These are phyloP conservation scores for Hipposideros armiger DNA, from an alignment of 2,113 vertebrate genomes.

Conservation along the genomic window DNA sequence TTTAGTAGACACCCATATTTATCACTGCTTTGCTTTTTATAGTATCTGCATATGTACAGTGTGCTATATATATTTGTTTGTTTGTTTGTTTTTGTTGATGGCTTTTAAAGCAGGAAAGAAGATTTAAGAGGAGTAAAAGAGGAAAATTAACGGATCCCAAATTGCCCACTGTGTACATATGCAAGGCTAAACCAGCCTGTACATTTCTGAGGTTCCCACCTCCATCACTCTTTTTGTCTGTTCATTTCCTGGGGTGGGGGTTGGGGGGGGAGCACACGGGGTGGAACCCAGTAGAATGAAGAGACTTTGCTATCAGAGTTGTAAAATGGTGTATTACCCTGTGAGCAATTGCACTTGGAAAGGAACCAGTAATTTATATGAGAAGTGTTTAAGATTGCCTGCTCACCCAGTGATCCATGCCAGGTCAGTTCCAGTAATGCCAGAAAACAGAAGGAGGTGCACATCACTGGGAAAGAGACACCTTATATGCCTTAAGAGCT, in stretches of 20 bases:
- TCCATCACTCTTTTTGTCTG: constrained; percentile 70
- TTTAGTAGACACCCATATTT: constrained; percentile 26
- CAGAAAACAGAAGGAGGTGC: constrained; percentile 72
- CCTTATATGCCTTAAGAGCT: constrained; percentile 61
- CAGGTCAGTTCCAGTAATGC: constrained; percentile 79
- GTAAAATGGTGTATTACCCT: constrained; percentile 78
- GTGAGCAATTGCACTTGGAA: constrained; percentile 78
- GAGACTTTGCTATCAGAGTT: constrained; percentile 78
- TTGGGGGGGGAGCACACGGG: too few species aligned
- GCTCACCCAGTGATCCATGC: constrained; percentile 82
- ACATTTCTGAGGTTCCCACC: constrained; percentile 48
- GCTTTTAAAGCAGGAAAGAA: constrained; percentile 29
- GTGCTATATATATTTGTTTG: not conserved
- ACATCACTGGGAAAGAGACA: constrained; percentile 65
- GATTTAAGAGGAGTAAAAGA: constrained; percentile 1
- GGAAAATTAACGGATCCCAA: not conserved
- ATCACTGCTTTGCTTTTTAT: constrained; percentile 20
- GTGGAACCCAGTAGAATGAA: constrained; percentile 75
- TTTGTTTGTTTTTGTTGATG: not conserved
- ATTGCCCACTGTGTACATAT: not conserved
- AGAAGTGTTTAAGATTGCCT: constrained; percentile 84
- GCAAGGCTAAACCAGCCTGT: constrained; percentile 8
- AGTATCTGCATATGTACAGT: not conserved
- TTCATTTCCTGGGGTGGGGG: constrained; percentile 61
- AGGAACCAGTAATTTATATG: constrained; percentile 84